Evolutionary conservation across 2,888 invertebrate genomes (phyloP).

Genomic region (Leptinotarsa haldemani): DNA sequence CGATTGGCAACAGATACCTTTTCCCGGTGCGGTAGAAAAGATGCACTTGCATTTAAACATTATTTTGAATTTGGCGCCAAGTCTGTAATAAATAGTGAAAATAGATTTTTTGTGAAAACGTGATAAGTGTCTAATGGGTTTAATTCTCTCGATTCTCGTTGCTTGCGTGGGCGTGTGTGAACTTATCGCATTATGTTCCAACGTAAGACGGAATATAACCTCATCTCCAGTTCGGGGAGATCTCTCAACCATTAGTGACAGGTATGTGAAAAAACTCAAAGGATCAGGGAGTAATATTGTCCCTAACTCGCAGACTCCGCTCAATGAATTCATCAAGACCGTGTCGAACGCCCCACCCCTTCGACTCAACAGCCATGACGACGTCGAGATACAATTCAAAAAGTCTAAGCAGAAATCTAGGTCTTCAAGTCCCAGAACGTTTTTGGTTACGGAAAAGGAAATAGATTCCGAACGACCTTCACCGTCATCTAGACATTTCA

Average conservation of each 20-base stretch:
- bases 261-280: conserved; percentile 35
- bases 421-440: conserved; percentile 48
- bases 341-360: conserved; percentile 40
- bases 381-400: conserved; percentile 51
- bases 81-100: conserved; percentile 33
- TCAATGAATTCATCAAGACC: neutral
- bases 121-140: conserved; percentile 71
- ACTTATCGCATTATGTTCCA: conserved; percentile 71
- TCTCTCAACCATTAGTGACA: conserved; percentile 32
- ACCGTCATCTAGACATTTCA: conserved; percentile 46
- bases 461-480: conserved; percentile 25
- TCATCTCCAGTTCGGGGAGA: conserved; percentile 39
- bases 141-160: conserved; percentile 79
- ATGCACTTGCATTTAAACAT: conserved; percentile 30
- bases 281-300: conserved; percentile 26
- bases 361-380: conserved; percentile 50
- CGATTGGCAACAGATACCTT: conserved; percentile 46
- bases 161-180: conserved; percentile 82
- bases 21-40: conserved; percentile 34
- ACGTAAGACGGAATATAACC: conserved; percentile 60
- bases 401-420: conserved; percentile 41
- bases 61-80: conserved; percentile 48
- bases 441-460: conserved; percentile 51
- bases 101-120: conserved; percentile 30
- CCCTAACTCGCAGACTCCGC: conserved; percentile 26